Evolutionary conservation across 2,797 vertebrate species (phyloP), one percentile per base, ranked within the genome.

Genomic region (Sebastes matsubarae): DNA sequence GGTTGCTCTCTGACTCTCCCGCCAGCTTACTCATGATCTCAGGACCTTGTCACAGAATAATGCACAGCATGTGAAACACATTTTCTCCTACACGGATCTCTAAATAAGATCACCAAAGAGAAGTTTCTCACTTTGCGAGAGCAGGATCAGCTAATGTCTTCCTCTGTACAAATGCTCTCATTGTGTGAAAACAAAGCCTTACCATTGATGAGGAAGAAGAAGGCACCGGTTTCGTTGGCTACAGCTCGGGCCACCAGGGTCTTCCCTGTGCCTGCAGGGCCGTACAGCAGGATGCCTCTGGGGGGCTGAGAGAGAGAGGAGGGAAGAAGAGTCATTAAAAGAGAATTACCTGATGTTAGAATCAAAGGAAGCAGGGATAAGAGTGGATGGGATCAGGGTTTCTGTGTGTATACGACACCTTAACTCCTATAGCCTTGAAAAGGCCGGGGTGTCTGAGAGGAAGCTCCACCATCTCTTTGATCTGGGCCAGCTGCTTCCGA

Each of bases 21-120:
- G 98, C 98, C 89, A 99, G 93, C 87, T 99, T 99, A 90, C 98
- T 99, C 98, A 99, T 99, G 82, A 99, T 99, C 92, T 99, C 98
- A 65, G 98, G 98, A 73, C 98, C 98, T 99, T 73, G 63, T 59
- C 32, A 80, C 50, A 79, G 8, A 84, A 75, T 25, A 52, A 80
- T 30, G 2, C 10, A 55, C 24, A 59, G 10, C 27, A 36, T 52
- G 4, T 73, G 58, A 84, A 89, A 79, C 63, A 68, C 3, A 29
- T 12, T 64, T 42, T 55, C 10, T 74, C 29, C 61, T 14, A 55
- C 25, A 65, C 38, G 73, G 3, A 79, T 14, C 8, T 14, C 27
- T 58, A 63, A 64, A 75, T 5, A 69, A 71, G 1, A 69, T 72
- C 46, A 73, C 18, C 6, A 58, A 2, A 0, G 34, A 58, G 9